A percentile compares a stretch with the other conserved stretches of the same genome.
phyloP scores from a whole-genome alignment of 53 echinoderm and acorn worm genomes.

The Actinopyga echinites region DNA sequence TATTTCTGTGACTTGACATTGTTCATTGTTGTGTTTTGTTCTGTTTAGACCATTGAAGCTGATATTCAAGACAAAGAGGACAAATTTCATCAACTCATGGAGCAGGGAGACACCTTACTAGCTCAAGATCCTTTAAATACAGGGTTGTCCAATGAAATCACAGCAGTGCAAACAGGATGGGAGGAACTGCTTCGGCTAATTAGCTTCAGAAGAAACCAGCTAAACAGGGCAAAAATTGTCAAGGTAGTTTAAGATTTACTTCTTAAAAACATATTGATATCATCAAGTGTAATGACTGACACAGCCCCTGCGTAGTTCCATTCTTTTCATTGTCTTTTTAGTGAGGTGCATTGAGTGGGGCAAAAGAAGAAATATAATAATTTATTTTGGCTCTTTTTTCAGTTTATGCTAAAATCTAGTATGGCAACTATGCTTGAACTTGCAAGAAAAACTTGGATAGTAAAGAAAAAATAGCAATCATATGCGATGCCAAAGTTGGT shows the following conservation, averaged over 20 bases:
- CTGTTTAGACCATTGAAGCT: conserved; percentile 72
- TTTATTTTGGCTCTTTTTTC: no score
- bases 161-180: conserved; percentile 71
- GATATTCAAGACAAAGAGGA: conserved; percentile 77
- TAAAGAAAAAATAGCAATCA: no score
- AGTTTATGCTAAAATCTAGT: no score
- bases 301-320: no score
- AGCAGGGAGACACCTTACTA: conserved; percentile 72
- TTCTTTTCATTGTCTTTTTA: no score
- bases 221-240: conserved; percentile 80
- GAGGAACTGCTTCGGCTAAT: conserved; percentile 81
- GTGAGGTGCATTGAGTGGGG: no score
- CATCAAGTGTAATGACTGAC: no score
- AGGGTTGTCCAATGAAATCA: conserved; percentile 65
- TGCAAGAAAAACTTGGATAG: no score
- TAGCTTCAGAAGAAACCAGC: conserved; percentile 71
- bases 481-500: neutral
- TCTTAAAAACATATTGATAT: no score
- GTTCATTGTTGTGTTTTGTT: neutral
- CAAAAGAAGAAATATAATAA: no score
- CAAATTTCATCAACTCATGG: conserved; percentile 63
- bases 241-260: conserved; percentile 54
- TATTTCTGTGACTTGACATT: neutral
- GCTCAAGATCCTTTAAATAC: conserved; percentile 70
- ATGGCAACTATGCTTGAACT: no score